A percentile compares a stretch with the other conserved stretches of the same genome.
These are phyloP conservation scores for Lutjanus erythropterus DNA, from an alignment of 2,113 vertebrate species.

Conservation along the genomic window DNA sequence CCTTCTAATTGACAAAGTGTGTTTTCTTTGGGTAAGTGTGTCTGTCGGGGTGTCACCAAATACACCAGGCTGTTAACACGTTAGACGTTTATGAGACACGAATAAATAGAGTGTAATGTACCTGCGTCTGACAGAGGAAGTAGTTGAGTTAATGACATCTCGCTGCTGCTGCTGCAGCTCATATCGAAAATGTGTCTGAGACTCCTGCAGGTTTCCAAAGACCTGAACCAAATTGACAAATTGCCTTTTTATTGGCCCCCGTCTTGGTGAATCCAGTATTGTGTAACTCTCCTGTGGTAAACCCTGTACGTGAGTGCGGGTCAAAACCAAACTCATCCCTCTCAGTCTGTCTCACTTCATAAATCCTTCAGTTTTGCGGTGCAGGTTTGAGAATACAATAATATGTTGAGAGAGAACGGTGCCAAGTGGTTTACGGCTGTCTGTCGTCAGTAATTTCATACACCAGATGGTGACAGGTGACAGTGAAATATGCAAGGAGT, in stretches of 20 bases:
- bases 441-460: conserved; percentile 52
- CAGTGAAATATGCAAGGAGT: conserved; percentile 44
- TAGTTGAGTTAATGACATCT: conserved; percentile 52
- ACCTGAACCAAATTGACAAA: conserved; percentile 63
- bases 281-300: conserved; percentile 57
- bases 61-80: conserved; percentile 55
- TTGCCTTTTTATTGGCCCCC: conserved; percentile 59
- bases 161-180: conserved; percentile 37
- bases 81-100: conserved; percentile 67
- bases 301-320: conserved; percentile 42
- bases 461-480: conserved; percentile 71
- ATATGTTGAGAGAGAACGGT: conserved; percentile 43
- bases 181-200: conserved; percentile 20
- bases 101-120: conserved; percentile 53
- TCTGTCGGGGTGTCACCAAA: conserved; percentile 51
- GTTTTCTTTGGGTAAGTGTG: conserved; percentile 59
- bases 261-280: conserved; percentile 41
- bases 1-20: conserved; percentile 57
- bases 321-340: conserved; percentile 62
- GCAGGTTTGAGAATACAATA: conserved; percentile 48
- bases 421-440: conserved; percentile 62
- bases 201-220: conserved; percentile 20
- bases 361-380: conserved; percentile 65
- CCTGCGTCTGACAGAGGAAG: conserved; percentile 45
- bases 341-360: conserved; percentile 65